Conservation (phyloP, 2,888 invertebrate genomes). For the Pyrocoelia pectoralis region DNA sequence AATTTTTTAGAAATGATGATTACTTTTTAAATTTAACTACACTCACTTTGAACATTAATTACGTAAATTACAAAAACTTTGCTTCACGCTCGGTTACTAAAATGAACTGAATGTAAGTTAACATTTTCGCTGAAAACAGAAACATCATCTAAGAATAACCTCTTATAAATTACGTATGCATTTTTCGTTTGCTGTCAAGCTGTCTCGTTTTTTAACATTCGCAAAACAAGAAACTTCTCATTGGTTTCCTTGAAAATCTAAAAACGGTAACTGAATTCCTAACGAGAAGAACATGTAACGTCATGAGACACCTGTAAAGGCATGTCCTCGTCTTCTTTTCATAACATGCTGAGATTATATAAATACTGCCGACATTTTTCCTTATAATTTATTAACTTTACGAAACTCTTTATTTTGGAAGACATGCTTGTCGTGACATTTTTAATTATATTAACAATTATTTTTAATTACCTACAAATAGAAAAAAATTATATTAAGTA, state of each 20-base stretch:
- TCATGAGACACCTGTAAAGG: slow-evolving; percentile 5
- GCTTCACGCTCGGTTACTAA: no score
- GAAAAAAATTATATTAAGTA: background rate
- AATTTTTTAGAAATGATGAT: no score
- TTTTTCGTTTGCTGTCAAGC: slow-evolving; percentile 12
- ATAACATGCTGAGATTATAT: background rate
- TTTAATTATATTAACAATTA: slow-evolving; percentile 11
- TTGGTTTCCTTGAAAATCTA: slow-evolving; percentile 18
- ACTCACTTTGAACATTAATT: no score
- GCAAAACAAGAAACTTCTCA: slow-evolving; percentile 9
- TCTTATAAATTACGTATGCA: slow-evolving; percentile 5
- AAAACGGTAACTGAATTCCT: slow-evolving; percentile 28
- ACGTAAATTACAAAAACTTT: no score
- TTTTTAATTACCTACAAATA: slow-evolving; percentile 4
- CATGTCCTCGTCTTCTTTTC: slow-evolving; percentile 2
- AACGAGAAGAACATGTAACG: slow-evolving; percentile 13
- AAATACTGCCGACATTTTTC: slow-evolving; percentile 1
- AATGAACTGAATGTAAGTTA: no score
- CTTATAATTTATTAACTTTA: background rate
- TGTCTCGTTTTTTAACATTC: slow-evolving; percentile 9
- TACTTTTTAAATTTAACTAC: no score
- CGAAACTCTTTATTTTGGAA: background rate
- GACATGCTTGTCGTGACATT: slow-evolving; percentile 7
- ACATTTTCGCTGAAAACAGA: background rate
- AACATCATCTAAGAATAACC: background rate